Conservation (phyloP, 2,113 vertebrate genomes). For the Microtus ochrogaster region DNA sequence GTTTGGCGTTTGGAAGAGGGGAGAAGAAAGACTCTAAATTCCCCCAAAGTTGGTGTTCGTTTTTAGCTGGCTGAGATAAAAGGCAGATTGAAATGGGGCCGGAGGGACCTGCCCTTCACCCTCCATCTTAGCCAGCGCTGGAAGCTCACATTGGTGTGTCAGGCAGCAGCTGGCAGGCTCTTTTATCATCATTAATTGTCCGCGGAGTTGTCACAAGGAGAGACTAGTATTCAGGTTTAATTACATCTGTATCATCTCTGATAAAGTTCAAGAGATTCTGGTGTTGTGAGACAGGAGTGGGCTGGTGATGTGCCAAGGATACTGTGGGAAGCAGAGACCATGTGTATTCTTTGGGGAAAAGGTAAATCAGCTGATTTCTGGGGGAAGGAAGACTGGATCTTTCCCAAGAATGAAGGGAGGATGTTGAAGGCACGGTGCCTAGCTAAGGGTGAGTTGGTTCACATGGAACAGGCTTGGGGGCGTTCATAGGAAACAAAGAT, state of each 20-base stretch:
- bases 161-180: slow-evolving; percentile 78
- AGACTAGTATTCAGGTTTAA: slow-evolving; percentile 77
- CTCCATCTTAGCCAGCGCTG: slow-evolving; percentile 54
- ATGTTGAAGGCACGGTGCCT: background rate
- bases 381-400: background rate
- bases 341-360: background rate
- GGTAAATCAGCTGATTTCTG: background rate
- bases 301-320: background rate
- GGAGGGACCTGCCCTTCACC: slow-evolving; percentile 76
- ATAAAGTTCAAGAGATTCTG: slow-evolving; percentile 64
- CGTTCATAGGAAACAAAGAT: background rate
- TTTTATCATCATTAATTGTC: slow-evolving; percentile 83
- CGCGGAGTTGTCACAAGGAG: slow-evolving; percentile 75
- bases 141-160: slow-evolving; percentile 69
- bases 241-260: slow-evolving; percentile 74
- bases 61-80: slow-evolving; percentile 76
- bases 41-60: slow-evolving; percentile 69
- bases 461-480: background rate
- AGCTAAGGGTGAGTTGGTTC: background rate
- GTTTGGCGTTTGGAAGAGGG: slow-evolving; percentile 51
- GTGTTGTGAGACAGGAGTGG: slow-evolving; percentile 1
- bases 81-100: slow-evolving; percentile 75
- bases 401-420: background rate
- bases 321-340: slow-evolving; percentile 2
- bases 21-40: slow-evolving; percentile 74